phyloP scores from a whole-genome alignment of 2,797 vertebrate species.

The Intellagama lesueurii region DNA sequence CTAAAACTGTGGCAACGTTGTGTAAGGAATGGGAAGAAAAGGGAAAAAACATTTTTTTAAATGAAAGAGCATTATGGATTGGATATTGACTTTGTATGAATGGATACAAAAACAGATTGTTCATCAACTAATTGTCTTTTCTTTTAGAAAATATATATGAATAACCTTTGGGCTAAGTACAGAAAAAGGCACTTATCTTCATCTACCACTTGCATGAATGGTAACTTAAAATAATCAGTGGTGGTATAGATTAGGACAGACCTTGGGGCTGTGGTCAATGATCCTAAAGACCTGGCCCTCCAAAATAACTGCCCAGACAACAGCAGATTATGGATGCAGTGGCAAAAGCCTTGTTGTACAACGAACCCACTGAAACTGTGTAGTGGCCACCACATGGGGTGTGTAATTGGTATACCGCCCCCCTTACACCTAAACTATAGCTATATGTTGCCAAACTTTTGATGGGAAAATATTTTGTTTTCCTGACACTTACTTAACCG shows the following conservation, averaged over 20 bases:
- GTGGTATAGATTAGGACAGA: too few relatives aligned
- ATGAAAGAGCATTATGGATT: too few relatives aligned
- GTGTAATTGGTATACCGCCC: background rate
- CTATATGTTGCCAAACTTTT: background rate
- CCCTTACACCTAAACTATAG: background rate
- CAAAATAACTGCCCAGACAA: background rate
- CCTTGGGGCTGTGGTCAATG: too few relatives aligned
- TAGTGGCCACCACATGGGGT: background rate
- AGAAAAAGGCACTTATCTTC: background rate
- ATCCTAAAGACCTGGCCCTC: too few relatives aligned
- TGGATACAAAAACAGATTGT: conserved; percentile 31
- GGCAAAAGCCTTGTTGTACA: background rate
- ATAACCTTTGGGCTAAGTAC: too few relatives aligned
- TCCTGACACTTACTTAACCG: background rate
- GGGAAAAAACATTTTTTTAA: too few relatives aligned
- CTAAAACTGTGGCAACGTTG: background rate
- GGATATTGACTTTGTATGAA: conserved; percentile 42
- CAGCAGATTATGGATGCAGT: background rate
- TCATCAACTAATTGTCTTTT: too few relatives aligned
- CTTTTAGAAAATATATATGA: too few relatives aligned
- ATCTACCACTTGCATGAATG: background rate
- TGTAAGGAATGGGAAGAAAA: background rate
- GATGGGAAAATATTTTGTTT: background rate
- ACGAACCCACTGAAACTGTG: background rate
- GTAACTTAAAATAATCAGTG: too few relatives aligned